Evolutionary conservation across 2,113 vertebrate species (phyloP).

Genomic region (Oreotrochilus melanogaster): DNA sequence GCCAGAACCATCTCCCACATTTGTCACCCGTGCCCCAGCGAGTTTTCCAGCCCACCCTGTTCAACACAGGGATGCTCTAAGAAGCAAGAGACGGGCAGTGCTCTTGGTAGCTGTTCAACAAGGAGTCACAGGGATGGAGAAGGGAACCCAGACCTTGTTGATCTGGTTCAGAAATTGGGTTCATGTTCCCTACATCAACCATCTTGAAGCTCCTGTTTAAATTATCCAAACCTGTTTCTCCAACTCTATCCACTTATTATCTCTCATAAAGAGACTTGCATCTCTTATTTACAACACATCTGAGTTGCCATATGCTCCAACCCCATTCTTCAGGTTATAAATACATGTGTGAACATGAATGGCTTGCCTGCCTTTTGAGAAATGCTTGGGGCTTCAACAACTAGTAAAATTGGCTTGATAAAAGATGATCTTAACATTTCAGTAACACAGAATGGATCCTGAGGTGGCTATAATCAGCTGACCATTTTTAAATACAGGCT

Average conservation of each 20-base stretch:
- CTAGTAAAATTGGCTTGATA: neutral
- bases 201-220: neutral
- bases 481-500: neutral
- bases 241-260: neutral
- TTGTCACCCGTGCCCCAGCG: neutral
- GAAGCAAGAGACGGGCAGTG: neutral
- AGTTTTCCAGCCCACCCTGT: neutral
- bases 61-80: neutral
- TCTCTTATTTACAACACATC: neutral
- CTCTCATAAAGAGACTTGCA: neutral
- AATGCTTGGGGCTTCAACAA: neutral
- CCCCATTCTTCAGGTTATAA: neutral
- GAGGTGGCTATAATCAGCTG: neutral
- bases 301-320: neutral
- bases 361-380: neutral
- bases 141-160: neutral
- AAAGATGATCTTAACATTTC: neutral
- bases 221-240: neutral
- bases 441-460: neutral
- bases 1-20: neutral
- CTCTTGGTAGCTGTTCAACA: accelerated
- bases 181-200: neutral
- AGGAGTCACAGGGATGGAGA: neutral
- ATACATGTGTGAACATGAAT: neutral
- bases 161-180: neutral